Conservation (phyloP, 1,140 invertebrate species). For the Drosophila carrolli region DNA sequence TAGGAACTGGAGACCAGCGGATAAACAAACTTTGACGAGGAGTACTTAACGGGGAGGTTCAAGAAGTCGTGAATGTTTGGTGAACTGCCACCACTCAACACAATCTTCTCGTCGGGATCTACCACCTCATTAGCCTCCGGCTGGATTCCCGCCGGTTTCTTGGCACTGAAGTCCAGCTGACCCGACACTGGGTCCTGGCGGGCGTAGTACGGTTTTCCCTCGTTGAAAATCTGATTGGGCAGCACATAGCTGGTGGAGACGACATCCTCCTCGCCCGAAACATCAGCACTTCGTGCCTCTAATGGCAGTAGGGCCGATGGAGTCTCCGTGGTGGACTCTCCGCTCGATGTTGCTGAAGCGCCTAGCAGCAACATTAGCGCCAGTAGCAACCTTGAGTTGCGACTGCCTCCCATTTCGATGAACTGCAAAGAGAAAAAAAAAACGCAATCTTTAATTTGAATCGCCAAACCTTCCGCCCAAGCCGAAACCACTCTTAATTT, state of each 20-base stretch:
- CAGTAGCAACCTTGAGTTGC: slow-evolving; percentile 37
- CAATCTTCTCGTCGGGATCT: slow-evolving; percentile 78
- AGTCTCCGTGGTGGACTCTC: slow-evolving; percentile 28
- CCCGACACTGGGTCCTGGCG: slow-evolving; percentile 89
- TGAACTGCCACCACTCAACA: slow-evolving; percentile 80
- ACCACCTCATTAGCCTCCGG: slow-evolving; percentile 76
- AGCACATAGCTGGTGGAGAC: slow-evolving; percentile 77
- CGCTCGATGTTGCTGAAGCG: slow-evolving; percentile 1
- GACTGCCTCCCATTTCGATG: slow-evolving; percentile 37
- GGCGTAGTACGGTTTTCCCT: slow-evolving; percentile 89
- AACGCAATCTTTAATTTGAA: slow-evolving; percentile 2
- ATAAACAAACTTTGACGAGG: slow-evolving; percentile 88
- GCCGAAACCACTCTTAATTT: slow-evolving; percentile 47
- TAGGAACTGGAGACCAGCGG: slow-evolving; percentile 90
- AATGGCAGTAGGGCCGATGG: slow-evolving; percentile 65
- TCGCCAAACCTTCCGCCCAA: slow-evolving; percentile 42
- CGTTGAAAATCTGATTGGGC: slow-evolving; percentile 86
- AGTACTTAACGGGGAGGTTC: slow-evolving; percentile 89
- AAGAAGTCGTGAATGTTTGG: slow-evolving; percentile 89
- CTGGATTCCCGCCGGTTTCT: slow-evolving; percentile 85
- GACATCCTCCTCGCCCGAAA: slow-evolving; percentile 70
- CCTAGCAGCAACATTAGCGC: slow-evolving; percentile 28
- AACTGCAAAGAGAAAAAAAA: slow-evolving; percentile 24
- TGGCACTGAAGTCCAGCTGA: slow-evolving; percentile 87
- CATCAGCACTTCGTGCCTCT: slow-evolving; percentile 65